Conservation (phyloP, 2,888 invertebrate genomes). For the Acleris laterana region DNA sequence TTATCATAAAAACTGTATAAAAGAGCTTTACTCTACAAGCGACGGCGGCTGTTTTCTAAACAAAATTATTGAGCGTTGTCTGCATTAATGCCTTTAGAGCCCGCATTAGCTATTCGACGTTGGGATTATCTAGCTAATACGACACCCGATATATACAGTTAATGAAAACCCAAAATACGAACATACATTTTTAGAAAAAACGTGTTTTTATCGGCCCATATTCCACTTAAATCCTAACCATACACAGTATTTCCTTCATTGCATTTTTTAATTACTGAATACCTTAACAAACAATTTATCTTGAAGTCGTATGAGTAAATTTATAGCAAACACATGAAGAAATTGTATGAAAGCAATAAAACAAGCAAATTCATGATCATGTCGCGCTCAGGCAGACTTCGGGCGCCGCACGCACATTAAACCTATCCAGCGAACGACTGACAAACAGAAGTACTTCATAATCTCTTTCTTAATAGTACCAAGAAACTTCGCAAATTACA, state of each 20-base stretch:
- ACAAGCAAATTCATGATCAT: constrained; percentile 66
- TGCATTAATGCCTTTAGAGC: constrained; percentile 43
- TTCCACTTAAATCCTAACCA: too few species aligned
- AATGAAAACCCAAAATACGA: constrained; percentile 22
- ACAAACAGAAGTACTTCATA: constrained; percentile 29
- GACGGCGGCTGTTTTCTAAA: constrained; percentile 55
- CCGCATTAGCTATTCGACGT: constrained; percentile 40
- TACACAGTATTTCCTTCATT: too few species aligned
- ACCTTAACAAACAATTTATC: constrained; percentile 8
- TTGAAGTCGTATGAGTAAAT: constrained; percentile 49
- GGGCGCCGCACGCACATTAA: constrained; percentile 66
- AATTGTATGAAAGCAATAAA: constrained; percentile 73
- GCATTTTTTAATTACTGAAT: background rate
- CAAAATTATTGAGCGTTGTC: constrained; percentile 57
- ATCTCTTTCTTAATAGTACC: constrained; percentile 31
- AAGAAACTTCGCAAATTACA: constrained; percentile 32
- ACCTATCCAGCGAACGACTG: constrained; percentile 38
- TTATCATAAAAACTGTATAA: constrained; percentile 12
- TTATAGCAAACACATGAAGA: constrained; percentile 59
- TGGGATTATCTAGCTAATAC: constrained; percentile 45
- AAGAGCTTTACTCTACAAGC: constrained; percentile 45
- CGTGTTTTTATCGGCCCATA: too few species aligned
- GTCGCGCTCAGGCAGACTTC: constrained; percentile 68
- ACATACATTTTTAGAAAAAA: background rate
- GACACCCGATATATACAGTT: constrained; percentile 39